These are phyloP conservation scores for Euura lappo DNA, from an alignment of 1,140 invertebrate species.

Conservation along the genomic window DNA sequence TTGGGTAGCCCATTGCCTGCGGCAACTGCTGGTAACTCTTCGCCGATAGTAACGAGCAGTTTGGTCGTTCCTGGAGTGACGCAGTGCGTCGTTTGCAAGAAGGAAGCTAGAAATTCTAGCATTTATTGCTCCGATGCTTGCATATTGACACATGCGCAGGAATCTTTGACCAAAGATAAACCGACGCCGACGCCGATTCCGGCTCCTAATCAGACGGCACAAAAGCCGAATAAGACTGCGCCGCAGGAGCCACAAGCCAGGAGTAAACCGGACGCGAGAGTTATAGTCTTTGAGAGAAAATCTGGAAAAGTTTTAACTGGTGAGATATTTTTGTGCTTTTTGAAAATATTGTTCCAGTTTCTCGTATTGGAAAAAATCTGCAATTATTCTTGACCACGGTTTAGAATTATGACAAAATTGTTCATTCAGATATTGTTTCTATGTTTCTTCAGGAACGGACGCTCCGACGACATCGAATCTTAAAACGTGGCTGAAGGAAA, in stretches of 20 bases:
- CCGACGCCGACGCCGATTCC: conserved; percentile 26
- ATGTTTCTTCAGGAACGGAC: conserved; percentile 64
- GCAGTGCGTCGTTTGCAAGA: conserved; percentile 77
- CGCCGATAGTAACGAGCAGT: background rate
- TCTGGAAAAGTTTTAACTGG: conserved; percentile 76
- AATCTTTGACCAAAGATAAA: conserved; percentile 65
- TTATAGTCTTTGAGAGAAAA: conserved; percentile 81
- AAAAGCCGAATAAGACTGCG: conserved; percentile 53
- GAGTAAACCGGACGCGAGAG: conserved; percentile 57
- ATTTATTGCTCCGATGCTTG: conserved; percentile 91
- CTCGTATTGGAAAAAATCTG: too few species aligned
- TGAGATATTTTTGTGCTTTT: conserved; percentile 27
- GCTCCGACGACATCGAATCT: conserved; percentile 81
- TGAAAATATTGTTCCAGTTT: background rate
- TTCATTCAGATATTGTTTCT: background rate
- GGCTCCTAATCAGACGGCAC: conserved; percentile 37
- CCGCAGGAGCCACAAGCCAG: conserved; percentile 38
- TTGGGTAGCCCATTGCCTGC: background rate
- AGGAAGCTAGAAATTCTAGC: conserved; percentile 69
- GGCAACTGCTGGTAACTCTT: background rate
- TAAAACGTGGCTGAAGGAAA: conserved; percentile 81
- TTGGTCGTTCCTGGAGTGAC: conserved; percentile 46
- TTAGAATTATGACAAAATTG: background rate
- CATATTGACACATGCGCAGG: conserved; percentile 83
- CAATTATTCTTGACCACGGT: background rate